Conservation (phyloP, 2,113 vertebrate species). For the Capra hircus region DNA sequence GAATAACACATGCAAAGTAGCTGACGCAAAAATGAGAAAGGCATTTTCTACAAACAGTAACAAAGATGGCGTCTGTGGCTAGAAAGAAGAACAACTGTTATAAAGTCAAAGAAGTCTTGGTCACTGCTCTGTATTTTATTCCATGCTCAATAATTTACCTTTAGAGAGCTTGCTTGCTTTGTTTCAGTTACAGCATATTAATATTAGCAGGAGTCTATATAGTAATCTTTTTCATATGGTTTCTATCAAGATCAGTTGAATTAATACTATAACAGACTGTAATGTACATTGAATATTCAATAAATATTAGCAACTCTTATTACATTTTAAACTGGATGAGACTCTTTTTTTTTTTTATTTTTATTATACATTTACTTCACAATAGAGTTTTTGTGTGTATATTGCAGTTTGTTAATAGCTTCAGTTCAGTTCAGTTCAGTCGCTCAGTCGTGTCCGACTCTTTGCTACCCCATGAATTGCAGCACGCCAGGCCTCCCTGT, state of each 20-base stretch:
- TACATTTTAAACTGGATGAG: not conserved
- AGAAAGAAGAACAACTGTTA: not conserved
- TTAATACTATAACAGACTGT: not conserved
- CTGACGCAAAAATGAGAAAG: not conserved
- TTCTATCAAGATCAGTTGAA: not conserved
- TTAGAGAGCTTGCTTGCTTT: not conserved
- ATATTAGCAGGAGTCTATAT: not conserved
- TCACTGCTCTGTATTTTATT: not conserved
- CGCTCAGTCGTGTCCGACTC: too few species aligned
- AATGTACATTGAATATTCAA: not conserved
- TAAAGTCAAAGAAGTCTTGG: not conserved
- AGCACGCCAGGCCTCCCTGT: too few species aligned
- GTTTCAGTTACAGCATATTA: not conserved
- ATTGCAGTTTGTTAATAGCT: too few species aligned
- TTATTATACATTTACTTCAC: too few species aligned
- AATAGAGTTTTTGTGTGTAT: too few species aligned
- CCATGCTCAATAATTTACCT: not conserved
- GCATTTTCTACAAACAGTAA: not conserved
- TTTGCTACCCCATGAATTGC: too few species aligned
- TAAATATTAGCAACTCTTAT: not conserved
- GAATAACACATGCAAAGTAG: not conserved
- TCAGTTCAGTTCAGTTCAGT: too few species aligned
- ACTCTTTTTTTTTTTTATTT: too few species aligned
- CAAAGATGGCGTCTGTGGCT: not conserved
- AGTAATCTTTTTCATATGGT: not conserved